Evolutionary conservation across 2,888 invertebrate genomes (phyloP), one percentile per base, ranked within the genome.

Genomic region (Drosophila monieri): DNA sequence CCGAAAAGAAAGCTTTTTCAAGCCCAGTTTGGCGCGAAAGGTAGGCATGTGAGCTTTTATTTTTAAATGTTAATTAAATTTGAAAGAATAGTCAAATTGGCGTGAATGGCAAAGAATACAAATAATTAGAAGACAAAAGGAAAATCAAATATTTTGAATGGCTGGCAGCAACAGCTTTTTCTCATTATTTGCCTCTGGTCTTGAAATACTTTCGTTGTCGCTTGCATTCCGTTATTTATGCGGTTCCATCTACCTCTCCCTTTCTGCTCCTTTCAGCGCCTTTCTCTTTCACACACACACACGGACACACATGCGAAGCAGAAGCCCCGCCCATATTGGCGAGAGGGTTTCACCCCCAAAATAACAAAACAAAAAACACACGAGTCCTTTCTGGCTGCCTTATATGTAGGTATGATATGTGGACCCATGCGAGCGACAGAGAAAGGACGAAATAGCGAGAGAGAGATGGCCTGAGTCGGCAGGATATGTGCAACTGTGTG

Each of bases 321-420:
- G 2, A 54, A 27, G 60, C 77, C 77, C 77, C 77, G 80, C 77
- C 77, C 68, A 57, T 58, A 61, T 65, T 61, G 37, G 10, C 25
- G 47, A 64, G 75, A 68, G 75, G 73, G 73, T 78, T 77, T 78
- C 77, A 78, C 58, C 77, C 77, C 70, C 69, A 66, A 60, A 48
- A 43, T 14, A 43, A 43, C 39, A 14, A 25, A 15, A n/a, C 14
- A 23, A 21, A 25, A 12, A n/a, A 39, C 25, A 15, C 21, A 46
- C 46, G 41, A 41, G 15, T 41, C n/a, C 35, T 35, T 35, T 35
- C 43, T 51, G 32, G 39, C 41, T 44, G 27, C 37, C 49, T 54
- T 46, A 39, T 10, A 41, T 64, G 60, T 23, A 39, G 21, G 39
- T 18, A 55, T 27, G 48, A 55, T 48, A 48, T 41, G 48, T 35